Percentiles rank a stretch among this genome's conserved stretches.
Conservation (phyloP, 2,797 vertebrate genomes). For the Notolabrus celidotus region DNA sequence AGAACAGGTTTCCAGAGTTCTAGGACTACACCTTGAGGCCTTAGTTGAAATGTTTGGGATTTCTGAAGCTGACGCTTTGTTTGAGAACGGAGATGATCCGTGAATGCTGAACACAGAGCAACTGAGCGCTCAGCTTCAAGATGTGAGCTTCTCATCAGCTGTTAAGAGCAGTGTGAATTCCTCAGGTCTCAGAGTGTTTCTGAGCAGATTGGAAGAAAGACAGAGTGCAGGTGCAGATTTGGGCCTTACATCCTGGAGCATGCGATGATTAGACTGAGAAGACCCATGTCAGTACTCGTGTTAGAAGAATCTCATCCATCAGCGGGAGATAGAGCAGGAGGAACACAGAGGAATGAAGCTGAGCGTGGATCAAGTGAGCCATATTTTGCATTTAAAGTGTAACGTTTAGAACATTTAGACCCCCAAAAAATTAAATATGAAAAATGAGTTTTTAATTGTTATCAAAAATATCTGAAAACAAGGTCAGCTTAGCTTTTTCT, state of each 20-base stretch:
- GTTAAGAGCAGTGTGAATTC: conserved; percentile 70
- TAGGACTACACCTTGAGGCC: not conserved
- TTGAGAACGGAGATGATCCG: conserved; percentile 49
- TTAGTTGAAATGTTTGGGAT: conserved; percentile 30
- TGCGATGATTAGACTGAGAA: conserved; percentile 64
- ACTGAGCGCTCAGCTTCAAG: conserved; percentile 37
- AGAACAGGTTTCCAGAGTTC: not conserved
- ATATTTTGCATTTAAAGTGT: too few species aligned
- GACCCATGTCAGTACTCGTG: conserved; percentile 38
- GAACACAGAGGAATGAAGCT: not conserved
- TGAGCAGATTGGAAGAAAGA: conserved; percentile 42
- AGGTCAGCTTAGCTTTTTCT: too few species aligned
- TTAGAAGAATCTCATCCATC: conserved; percentile 43
- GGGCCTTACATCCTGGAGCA: conserved; percentile 60
- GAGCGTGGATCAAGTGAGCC: not conserved
- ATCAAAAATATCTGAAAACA: too few species aligned
- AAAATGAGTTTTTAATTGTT: too few species aligned
- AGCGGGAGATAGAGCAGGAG: not conserved
- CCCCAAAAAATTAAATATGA: too few species aligned
- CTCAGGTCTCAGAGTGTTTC: conserved; percentile 51
- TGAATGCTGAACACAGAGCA: conserved; percentile 44
- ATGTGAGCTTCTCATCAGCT: conserved; percentile 80
- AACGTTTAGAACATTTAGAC: too few species aligned
- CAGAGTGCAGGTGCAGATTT: conserved; percentile 74
- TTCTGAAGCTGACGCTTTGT: conserved; percentile 52